A percentile compares a stretch with the other conserved stretches of the same genome.
Evolutionary conservation across 2,888 invertebrate genomes (phyloP).

Genomic region (Euphydryas editha): DNA sequence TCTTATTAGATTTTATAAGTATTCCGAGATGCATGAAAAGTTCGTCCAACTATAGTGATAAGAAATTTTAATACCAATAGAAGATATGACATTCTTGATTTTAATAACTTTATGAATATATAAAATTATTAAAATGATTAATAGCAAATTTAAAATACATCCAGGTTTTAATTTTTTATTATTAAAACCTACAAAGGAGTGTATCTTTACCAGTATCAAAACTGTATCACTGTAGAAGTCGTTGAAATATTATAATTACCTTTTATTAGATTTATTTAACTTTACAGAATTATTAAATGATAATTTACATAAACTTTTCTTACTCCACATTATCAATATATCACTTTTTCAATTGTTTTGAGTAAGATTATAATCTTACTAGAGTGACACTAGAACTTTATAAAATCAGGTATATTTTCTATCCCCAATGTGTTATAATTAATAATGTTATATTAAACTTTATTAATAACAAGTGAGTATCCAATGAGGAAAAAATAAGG

Average conservation of each 20-base stretch:
- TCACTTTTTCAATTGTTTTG: constrained; percentile 24
- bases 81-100: no score
- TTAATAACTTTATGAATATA: no score
- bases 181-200: no score
- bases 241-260: neutral
- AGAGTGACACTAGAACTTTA: constrained; percentile 6
- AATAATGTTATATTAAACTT: neutral
- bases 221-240: constrained; percentile 13
- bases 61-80: neutral
- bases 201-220: constrained; percentile 8
- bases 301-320: constrained; percentile 10
- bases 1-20: constrained; percentile 19
- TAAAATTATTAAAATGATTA: no score
- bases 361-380: constrained; percentile 7
- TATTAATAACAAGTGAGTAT: constrained; percentile 2
- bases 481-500: neutral
- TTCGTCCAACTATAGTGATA: constrained; percentile 3
- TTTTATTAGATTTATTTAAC: neutral
- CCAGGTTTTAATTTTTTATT: no score
- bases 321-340: constrained; percentile 17
- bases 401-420: constrained; percentile 9
- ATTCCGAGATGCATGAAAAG: constrained; percentile 15
- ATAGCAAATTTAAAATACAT: no score
- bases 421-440: neutral
- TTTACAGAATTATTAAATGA: constrained; percentile 6